These are phyloP conservation scores for Andrena minutula DNA, from an alignment of 2,888 invertebrate species.

Conservation along the genomic window DNA sequence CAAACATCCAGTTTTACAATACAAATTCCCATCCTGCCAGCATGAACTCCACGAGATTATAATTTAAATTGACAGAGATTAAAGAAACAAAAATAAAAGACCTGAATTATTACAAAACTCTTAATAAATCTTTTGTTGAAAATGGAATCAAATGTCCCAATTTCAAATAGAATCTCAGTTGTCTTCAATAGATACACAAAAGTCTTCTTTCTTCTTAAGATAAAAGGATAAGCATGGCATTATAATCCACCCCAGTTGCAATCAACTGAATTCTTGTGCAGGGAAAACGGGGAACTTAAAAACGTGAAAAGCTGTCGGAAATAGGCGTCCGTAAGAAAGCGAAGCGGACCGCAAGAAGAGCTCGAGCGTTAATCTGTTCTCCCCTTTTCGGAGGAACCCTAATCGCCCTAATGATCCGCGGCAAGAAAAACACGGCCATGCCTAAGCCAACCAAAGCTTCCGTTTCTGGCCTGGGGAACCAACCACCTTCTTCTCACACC, in stretches of 20 bases:
- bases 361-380: conserved; percentile 80
- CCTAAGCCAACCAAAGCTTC: conserved; percentile 82
- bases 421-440: conserved; percentile 83
- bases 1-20: neutral
- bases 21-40: neutral
- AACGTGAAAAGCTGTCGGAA: conserved; percentile 42
- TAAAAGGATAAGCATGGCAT: neutral
- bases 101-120: neutral
- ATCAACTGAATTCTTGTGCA: neutral
- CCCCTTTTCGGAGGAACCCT: conserved; percentile 81
- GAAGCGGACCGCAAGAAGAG: conserved; percentile 66
- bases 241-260: conserved; percentile 9
- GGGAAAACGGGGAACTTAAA: conserved; percentile 25
- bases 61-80: neutral
- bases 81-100: neutral
- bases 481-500: conserved; percentile 76
- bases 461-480: conserved; percentile 76
- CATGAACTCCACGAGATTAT: neutral
- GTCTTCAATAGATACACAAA: no score
- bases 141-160: no score
- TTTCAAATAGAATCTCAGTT: no score
- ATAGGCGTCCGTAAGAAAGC: conserved; percentile 60
- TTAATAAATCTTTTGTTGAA: no score
- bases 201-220: neutral
- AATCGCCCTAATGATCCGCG: conserved; percentile 84